A percentile compares a stretch with the other conserved stretches of the same genome.
These are phyloP conservation scores for Incurvaria masculella DNA, from an alignment of 2,888 invertebrate genomes.

Conservation along the genomic window DNA sequence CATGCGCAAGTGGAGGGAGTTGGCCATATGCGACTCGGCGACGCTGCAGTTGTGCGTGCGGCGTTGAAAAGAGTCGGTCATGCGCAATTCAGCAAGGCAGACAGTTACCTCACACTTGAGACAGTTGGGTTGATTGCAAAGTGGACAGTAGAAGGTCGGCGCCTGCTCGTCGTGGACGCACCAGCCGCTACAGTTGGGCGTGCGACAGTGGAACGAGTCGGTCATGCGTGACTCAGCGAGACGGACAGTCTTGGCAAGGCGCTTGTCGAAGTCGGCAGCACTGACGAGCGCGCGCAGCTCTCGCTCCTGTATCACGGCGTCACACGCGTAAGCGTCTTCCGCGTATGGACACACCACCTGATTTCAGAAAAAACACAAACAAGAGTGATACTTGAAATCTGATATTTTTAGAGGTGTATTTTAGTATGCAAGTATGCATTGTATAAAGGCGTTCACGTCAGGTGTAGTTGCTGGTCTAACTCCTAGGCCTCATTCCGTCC, in stretches of 20 bases:
- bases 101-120: conserved; percentile 74
- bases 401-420: too few relatives aligned
- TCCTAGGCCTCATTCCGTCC: too few relatives aligned
- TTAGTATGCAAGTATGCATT: too few relatives aligned
- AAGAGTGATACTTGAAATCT: too few relatives aligned
- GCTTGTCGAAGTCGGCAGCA: conserved; percentile 71
- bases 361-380: too few relatives aligned
- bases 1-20: not conserved
- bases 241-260: conserved; percentile 74
- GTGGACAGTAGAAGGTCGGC: conserved; percentile 79
- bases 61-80: conserved; percentile 1
- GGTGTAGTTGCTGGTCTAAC: too few relatives aligned
- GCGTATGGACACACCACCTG: not conserved
- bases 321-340: conserved; percentile 1
- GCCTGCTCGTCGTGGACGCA: conserved; percentile 73
- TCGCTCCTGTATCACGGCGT: not conserved
- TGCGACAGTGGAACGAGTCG: conserved; percentile 86
- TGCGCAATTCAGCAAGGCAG: too few relatives aligned
- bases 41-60: conserved; percentile 2
- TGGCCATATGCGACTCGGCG: not conserved
- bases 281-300: conserved; percentile 56
- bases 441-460: too few relatives aligned
- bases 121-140: conserved; percentile 77
- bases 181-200: conserved; percentile 86
- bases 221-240: conserved; percentile 80